Percentiles rank a stretch among this genome's conserved stretches.
phyloP scores from a whole-genome alignment of 2,888 invertebrate genomes.

The Sylvicola cinctus region DNA sequence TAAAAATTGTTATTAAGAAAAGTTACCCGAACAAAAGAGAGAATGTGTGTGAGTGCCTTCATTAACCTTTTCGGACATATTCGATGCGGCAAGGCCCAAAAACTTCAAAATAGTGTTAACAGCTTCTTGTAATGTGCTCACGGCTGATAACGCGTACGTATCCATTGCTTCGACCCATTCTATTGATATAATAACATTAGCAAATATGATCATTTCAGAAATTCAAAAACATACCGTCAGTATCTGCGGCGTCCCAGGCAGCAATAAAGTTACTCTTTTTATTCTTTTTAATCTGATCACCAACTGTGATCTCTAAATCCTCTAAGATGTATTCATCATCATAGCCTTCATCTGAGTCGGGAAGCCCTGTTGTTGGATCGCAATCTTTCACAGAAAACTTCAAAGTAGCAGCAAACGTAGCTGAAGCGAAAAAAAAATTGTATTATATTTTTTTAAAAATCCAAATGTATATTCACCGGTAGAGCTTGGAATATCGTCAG shows the following conservation, averaged over 20 bases:
- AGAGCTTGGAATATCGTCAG: conserved; percentile 51
- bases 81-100: conserved; percentile 67
- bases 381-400: conserved; percentile 93
- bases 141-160: conserved; percentile 71
- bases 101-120: conserved; percentile 65
- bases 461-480: conserved; percentile 29
- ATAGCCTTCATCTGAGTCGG: conserved; percentile 91
- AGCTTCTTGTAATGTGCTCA: conserved; percentile 61
- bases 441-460: background rate
- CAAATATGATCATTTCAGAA: no score
- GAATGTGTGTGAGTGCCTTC: conserved; percentile 69
- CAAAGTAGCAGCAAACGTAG: conserved; percentile 70
- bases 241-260: conserved; percentile 57
- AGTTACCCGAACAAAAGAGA: conserved; percentile 51
- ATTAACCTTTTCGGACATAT: conserved; percentile 61
- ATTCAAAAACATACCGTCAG: no score
- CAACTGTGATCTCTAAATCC: conserved; percentile 68
- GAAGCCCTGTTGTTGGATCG: conserved; percentile 82
- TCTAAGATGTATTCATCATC: conserved; percentile 92
- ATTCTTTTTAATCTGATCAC: conserved; percentile 67
- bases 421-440: conserved; percentile 10
- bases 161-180: conserved; percentile 60
- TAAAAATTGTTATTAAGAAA: background rate
- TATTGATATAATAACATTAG: conserved; percentile 8
- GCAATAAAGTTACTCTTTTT: conserved; percentile 56